Conservation (phyloP, 1,140 invertebrate genomes). For the Sipha flava region DNA sequence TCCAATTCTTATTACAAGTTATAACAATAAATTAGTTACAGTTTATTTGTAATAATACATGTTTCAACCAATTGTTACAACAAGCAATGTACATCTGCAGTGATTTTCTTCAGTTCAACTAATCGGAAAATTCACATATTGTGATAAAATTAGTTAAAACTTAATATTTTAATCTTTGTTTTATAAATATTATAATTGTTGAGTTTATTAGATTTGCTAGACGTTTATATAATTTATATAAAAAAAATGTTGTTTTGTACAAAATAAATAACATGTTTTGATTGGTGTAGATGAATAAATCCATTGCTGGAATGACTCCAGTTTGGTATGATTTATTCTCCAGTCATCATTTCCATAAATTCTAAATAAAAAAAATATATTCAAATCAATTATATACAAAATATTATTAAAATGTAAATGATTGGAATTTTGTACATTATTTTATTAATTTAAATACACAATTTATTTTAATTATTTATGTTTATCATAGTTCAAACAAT, state of each 20-base stretch:
- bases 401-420: background rate
- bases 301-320: constrained; percentile 15
- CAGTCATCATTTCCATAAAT: constrained; percentile 95
- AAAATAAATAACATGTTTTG: constrained; percentile 25
- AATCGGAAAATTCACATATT: background rate
- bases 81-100: background rate
- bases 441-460: no score
- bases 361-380: constrained; percentile 64
- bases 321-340: constrained; percentile 55
- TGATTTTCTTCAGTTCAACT: background rate
- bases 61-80: constrained; percentile 11
- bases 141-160: background rate
- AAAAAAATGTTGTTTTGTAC: constrained; percentile 10
- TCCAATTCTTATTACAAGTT: background rate
- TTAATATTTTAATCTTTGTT: background rate
- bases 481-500: no score
- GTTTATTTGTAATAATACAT: constrained; percentile 25
- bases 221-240: background rate
- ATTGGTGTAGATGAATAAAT: background rate
- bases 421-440: no score
- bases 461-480: no score
- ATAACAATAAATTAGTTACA: constrained; percentile 24
- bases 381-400: constrained; percentile 2
- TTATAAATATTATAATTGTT: constrained; percentile 6
- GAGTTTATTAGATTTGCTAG: background rate